These are phyloP conservation scores for Hermaeophaga mercurialis DNA, from an alignment of 2,888 invertebrate genomes.

Conservation along the genomic window DNA sequence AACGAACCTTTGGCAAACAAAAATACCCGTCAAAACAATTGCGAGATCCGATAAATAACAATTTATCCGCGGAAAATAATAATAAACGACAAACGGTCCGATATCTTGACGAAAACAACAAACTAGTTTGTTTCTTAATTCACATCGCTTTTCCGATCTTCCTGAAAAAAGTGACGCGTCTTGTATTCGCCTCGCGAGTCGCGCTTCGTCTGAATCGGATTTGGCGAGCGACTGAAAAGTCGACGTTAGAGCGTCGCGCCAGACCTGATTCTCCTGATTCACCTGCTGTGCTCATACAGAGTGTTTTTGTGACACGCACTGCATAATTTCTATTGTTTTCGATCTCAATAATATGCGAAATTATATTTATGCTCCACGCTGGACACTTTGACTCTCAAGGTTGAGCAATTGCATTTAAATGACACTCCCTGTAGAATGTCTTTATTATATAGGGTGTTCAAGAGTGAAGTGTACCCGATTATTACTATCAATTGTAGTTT, in stretches of 20 bases:
- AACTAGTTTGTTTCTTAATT: neutral
- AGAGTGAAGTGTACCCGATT: no score
- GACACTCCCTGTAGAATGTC: no score
- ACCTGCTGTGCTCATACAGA: neutral
- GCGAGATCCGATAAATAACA: neutral
- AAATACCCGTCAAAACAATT: conserved; percentile 23
- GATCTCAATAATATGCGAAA: no score
- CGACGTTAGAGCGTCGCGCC: conserved; percentile 10
- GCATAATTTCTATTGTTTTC: no score
- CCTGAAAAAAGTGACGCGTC: neutral
- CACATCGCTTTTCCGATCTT: conserved; percentile 7
- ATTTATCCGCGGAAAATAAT: neutral
- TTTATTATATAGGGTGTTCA: no score
- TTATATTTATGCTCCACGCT: no score
- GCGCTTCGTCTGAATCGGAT: conserved; percentile 50
- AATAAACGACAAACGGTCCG: no score
- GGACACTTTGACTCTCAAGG: no score
- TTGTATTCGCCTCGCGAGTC: conserved; percentile 31
- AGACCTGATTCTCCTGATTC: neutral
- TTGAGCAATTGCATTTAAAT: no score
- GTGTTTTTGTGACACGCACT: neutral
- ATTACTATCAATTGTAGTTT: no score
- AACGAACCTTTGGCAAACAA: conserved; percentile 22
- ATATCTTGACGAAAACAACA: neutral
- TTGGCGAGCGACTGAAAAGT: neutral